Conservation (phyloP, 2,888 invertebrate species). For the Chymomyza procnemis region DNA sequence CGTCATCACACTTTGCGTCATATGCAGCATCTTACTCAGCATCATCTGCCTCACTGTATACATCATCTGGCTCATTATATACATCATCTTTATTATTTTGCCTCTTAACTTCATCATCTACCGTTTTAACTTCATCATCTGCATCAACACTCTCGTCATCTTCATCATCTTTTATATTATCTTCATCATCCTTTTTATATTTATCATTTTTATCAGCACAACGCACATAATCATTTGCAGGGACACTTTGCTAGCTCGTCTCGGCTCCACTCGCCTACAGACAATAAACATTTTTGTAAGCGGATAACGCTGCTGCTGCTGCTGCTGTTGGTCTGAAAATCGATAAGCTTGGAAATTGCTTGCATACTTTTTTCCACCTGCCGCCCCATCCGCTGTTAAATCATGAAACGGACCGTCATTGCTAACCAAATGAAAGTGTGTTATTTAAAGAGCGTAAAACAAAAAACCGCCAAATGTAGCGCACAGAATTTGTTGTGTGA, state of each 20-base stretch:
- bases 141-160: too few relatives aligned
- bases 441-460: background rate
- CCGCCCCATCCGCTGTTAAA: background rate
- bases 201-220: background rate
- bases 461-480: conserved; percentile 23
- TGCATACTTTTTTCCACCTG: conserved; percentile 21
- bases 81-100: too few relatives aligned
- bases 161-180: too few relatives aligned
- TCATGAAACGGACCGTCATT: background rate
- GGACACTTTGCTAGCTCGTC: background rate
- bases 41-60: too few relatives aligned
- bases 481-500: conserved; percentile 13
- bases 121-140: too few relatives aligned
- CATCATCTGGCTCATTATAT: too few relatives aligned
- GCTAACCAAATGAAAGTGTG: conserved; percentile 4
- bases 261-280: conserved; percentile 13
- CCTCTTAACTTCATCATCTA: too few relatives aligned
- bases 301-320: conserved; percentile 19
- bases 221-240: conserved; percentile 16
- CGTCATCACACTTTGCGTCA: conserved; percentile 20
- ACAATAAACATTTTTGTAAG: conserved; percentile 42
- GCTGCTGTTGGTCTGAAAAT: conserved; percentile 35
- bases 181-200: too few relatives aligned
- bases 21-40: conserved; percentile 4
- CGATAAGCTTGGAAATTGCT: conserved; percentile 33